Conservation (phyloP, 1,140 invertebrate species). For the Protaetia brevitarsis region DNA sequence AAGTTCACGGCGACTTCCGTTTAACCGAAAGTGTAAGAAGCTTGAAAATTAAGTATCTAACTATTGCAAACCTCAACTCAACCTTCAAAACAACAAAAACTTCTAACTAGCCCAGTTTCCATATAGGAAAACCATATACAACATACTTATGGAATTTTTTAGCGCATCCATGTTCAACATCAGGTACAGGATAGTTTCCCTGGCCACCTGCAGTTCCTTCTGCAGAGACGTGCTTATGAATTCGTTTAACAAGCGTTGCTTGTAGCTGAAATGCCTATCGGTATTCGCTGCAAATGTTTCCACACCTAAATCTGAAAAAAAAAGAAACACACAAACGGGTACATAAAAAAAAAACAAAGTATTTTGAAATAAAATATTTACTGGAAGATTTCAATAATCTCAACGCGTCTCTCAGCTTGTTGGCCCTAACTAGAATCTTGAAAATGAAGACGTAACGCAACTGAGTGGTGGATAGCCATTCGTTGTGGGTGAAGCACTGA, state of each 20-base stretch:
- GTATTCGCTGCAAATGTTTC: not conserved
- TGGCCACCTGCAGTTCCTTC: not conserved
- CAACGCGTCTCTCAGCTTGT: slow-evolving; percentile 2
- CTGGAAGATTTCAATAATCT: not conserved
- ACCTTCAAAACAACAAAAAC: too few species aligned
- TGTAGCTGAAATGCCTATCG: not conserved
- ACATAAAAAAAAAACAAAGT: too few species aligned
- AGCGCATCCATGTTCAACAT: not conserved
- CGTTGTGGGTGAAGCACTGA: not conserved
- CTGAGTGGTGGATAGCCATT: not conserved
- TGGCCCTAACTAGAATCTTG: not conserved
- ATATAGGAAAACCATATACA: too few species aligned
- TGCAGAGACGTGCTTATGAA: not conserved
- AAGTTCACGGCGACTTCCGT: too few species aligned
- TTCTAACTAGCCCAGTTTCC: too few species aligned
- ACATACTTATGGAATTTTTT: not conserved
- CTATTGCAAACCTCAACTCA: too few species aligned
- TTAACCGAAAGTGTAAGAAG: too few species aligned
- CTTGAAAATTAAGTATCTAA: too few species aligned
- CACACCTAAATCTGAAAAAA: not conserved
- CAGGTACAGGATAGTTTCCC: not conserved
- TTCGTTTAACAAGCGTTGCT: not conserved
- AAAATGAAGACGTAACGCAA: slow-evolving; percentile 13
- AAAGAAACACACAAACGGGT: too few species aligned
- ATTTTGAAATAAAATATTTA: too few species aligned